Conservation (phyloP, 2,888 invertebrate species). For the Heliconius erato region DNA sequence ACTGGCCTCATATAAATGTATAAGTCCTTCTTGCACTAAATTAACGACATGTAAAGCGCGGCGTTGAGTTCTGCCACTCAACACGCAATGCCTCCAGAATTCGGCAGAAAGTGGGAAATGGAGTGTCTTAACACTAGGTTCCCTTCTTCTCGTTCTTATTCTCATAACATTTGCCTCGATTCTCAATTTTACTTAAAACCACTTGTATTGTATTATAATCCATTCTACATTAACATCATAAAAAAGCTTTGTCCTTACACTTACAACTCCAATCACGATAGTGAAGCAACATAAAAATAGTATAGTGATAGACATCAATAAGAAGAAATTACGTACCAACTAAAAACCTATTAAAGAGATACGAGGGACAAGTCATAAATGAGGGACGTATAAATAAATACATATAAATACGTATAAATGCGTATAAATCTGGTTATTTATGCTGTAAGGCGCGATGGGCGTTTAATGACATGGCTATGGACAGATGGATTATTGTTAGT, state of each 20-base stretch:
- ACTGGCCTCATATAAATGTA: too few species aligned
- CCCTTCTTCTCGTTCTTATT: too few species aligned
- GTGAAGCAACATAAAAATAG: background rate
- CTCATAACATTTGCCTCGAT: too few species aligned
- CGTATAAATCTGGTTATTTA: slow-evolving; percentile 76
- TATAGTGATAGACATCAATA: slow-evolving; percentile 32
- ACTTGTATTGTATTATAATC: too few species aligned
- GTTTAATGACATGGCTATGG: slow-evolving; percentile 72
- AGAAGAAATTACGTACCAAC: slow-evolving; percentile 40
- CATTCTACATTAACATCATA: background rate
- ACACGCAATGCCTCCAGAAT: too few species aligned
- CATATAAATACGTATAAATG: slow-evolving; percentile 63
- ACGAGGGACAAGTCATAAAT: slow-evolving; percentile 53
- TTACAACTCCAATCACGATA: background rate
- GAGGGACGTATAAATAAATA: slow-evolving; percentile 66
- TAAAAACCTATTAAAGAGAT: slow-evolving; percentile 57
- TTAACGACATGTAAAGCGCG: too few species aligned
- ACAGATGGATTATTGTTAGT: slow-evolving; percentile 67
- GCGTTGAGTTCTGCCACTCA: too few species aligned
- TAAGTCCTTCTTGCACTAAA: too few species aligned
- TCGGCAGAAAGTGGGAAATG: too few species aligned
- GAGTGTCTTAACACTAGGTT: too few species aligned
- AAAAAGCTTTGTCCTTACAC: background rate
- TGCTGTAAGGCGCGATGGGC: slow-evolving; percentile 67
- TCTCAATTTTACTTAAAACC: too few species aligned